A percentile compares a stretch with the other conserved stretches of the same genome.
Conservation (phyloP, 2,888 invertebrate genomes). For the Tachina grossa region DNA sequence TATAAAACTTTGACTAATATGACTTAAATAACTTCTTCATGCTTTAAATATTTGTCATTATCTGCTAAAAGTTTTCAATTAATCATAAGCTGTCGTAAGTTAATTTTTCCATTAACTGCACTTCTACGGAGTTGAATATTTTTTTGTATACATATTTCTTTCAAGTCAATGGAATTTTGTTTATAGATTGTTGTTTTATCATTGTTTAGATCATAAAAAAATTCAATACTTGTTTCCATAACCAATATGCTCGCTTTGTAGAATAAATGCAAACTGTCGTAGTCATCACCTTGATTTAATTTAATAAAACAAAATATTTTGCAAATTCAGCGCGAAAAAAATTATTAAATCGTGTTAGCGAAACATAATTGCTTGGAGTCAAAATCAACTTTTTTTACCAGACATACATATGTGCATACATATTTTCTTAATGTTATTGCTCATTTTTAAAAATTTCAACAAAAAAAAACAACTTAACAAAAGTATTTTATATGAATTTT, state of each 20-base stretch:
- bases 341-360: conserved; percentile 32
- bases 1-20: no score
- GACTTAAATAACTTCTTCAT: no score
- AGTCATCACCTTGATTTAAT: conserved; percentile 65
- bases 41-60: no score
- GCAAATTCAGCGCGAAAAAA: conserved; percentile 45
- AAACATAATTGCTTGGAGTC: conserved; percentile 40
- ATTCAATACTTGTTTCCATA: conserved; percentile 47
- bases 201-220: conserved; percentile 43
- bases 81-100: not conserved
- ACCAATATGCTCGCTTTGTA: not conserved
- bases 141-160: not conserved
- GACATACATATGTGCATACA: no score
- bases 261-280: conserved; percentile 43
- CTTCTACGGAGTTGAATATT: not conserved
- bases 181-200: not conserved
- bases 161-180: conserved; percentile 31
- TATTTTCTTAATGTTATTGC: conserved; percentile 1
- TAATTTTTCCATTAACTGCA: not conserved
- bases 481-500: conserved; percentile 49
- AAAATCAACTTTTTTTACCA: not conserved
- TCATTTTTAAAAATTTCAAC: conserved; percentile 31
- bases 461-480: conserved; percentile 22
- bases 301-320: conserved; percentile 29
- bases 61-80: not conserved